Evolutionary conservation across 2,113 vertebrate species (phyloP).

Genomic region (Colinus virginianus): DNA sequence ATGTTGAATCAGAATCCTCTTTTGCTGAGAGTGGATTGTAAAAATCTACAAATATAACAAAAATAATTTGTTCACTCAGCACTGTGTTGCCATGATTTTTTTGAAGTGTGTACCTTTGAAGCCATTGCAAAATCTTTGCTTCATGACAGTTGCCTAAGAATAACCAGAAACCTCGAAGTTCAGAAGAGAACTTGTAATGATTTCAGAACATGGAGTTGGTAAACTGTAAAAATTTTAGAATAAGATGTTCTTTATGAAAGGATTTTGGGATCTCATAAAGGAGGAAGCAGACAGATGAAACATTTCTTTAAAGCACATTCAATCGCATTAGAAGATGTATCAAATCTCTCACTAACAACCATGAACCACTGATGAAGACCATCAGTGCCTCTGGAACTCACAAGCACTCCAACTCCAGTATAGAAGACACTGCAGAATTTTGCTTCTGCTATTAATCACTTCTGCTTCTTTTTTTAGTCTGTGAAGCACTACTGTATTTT

Average conservation of each 20-base stretch:
- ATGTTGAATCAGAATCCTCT: not conserved
- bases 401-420: not conserved
- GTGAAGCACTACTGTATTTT: not conserved
- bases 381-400: not conserved
- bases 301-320: not conserved
- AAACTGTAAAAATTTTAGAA: conserved; percentile 4
- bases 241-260: not conserved
- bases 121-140: not conserved
- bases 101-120: not conserved
- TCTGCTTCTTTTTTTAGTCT: not conserved
- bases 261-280: not conserved
- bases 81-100: not conserved
- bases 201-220: not conserved
- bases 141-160: not conserved
- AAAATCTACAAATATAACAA: not conserved
- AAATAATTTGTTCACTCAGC: not conserved
- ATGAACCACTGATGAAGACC: not conserved
- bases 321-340: conserved; percentile 7
- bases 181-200: not conserved
- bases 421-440: not conserved
- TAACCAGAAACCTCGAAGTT: not conserved
- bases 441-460: not conserved
- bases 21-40: not conserved
- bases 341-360: not conserved
- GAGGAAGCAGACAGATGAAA: not conserved